Evolutionary conservation across 2,797 vertebrate species (phyloP).

Genomic region (Clarias laeviceps): DNA sequence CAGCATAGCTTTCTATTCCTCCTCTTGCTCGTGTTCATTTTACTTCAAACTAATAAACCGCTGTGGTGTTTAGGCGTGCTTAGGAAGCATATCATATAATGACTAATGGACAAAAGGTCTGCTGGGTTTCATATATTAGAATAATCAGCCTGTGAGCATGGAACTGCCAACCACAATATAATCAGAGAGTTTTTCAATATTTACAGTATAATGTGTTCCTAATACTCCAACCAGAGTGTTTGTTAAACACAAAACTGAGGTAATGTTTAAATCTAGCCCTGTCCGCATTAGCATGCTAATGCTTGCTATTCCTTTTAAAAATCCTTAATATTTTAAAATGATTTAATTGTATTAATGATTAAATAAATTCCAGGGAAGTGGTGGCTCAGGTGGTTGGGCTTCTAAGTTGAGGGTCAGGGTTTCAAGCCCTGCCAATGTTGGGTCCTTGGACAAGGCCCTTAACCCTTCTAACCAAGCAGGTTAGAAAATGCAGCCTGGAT

Average conservation of each 20-base stretch:
- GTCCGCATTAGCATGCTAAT: too few relatives aligned
- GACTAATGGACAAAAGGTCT: constrained; percentile 6
- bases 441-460: too few relatives aligned
- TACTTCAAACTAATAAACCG: constrained; percentile 6
- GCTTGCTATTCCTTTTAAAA: too few relatives aligned
- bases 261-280: neutral
- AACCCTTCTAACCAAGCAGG: too few relatives aligned
- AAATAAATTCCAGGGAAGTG: too few relatives aligned
- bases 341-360: too few relatives aligned
- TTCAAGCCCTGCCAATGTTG: too few relatives aligned
- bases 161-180: neutral
- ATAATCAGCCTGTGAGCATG: neutral
- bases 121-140: neutral
- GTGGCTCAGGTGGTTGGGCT: too few relatives aligned
- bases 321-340: too few relatives aligned
- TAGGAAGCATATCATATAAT: neutral
- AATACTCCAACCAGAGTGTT: too few relatives aligned
- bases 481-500: too few relatives aligned
- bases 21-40: neutral
- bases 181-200: neutral
- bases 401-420: too few relatives aligned
- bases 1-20: neutral
- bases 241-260: neutral
- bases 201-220: neutral
- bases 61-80: neutral